phyloP scores from a whole-genome alignment of 2,797 vertebrate genomes.

The Varecia variegata region DNA sequence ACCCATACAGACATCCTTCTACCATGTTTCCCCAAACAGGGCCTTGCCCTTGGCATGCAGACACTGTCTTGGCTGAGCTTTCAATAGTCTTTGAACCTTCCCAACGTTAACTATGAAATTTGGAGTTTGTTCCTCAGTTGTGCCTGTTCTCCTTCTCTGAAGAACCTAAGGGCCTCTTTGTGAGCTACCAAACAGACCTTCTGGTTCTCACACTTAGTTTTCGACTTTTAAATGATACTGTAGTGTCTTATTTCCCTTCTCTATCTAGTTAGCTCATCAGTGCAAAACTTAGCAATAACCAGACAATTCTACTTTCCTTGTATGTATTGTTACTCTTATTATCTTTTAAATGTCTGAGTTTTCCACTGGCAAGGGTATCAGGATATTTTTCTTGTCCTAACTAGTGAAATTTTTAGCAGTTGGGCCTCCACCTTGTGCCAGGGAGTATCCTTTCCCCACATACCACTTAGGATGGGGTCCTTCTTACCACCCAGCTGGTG shows the following conservation, averaged over 20 bases:
- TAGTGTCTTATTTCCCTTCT: not conserved
- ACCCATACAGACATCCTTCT: not conserved
- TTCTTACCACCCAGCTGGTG: not conserved
- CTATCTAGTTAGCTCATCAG: not conserved
- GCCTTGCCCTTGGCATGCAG: not conserved
- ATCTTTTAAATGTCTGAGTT: not conserved
- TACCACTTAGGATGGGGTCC: not conserved
- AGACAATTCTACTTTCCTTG: not conserved
- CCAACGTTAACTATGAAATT: not conserved
- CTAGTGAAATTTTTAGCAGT: not conserved
- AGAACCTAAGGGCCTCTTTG: not conserved
- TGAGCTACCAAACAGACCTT: not conserved
- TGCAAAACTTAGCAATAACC: not conserved
- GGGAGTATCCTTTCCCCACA: not conserved
- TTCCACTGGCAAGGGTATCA: not conserved
- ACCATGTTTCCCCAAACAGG: not conserved
- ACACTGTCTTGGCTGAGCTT: not conserved
- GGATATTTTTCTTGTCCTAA: not conserved
- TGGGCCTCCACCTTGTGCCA: not conserved
- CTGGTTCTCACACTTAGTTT: not conserved
- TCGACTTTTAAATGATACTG: not conserved
- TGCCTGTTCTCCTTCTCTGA: not conserved
- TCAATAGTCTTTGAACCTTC: not conserved
- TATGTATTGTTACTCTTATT: not conserved
- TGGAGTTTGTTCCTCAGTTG: not conserved